Percentiles rank a stretch among this genome's conserved stretches.
These are phyloP conservation scores for Acanthosepion esculentum DNA, from an alignment of 2,888 invertebrate species.

Conservation along the genomic window DNA sequence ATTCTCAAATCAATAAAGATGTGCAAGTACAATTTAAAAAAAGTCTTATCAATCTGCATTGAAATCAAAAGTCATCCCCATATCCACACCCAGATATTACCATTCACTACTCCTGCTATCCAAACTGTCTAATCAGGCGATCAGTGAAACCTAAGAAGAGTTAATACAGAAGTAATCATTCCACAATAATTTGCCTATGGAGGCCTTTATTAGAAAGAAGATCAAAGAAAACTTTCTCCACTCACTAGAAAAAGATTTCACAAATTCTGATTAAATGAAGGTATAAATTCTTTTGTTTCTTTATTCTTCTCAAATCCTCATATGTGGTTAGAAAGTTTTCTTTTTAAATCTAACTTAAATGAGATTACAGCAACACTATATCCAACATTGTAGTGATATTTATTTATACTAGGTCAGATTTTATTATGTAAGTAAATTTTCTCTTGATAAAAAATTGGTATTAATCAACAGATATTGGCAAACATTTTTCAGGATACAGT, in stretches of 20 bases:
- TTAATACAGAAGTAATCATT: conserved; percentile 13
- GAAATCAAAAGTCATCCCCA: background rate
- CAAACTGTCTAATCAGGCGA: background rate
- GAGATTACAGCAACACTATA: no score
- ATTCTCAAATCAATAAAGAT: background rate
- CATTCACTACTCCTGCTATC: background rate
- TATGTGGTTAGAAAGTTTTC: no score
- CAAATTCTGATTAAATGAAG: background rate
- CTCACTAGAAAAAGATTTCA: background rate
- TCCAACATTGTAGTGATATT: no score
- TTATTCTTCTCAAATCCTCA: no score
- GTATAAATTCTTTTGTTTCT: no score
- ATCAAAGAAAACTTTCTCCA: background rate
- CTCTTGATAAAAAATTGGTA: no score
- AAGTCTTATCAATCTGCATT: background rate
- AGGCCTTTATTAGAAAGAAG: background rate
- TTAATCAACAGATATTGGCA: no score
- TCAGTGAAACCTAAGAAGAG: background rate
- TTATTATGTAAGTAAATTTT: no score
- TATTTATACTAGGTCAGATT: no score
- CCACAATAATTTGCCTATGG: background rate
- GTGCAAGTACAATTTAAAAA: background rate
- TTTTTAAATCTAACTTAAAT: no score
- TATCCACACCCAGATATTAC: background rate
- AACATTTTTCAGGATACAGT: no score